Evolutionary conservation across 2,113 vertebrate species (phyloP), one percentile per base, ranked within the genome.

Genomic region (Lethenteron camtschaticum): DNA sequence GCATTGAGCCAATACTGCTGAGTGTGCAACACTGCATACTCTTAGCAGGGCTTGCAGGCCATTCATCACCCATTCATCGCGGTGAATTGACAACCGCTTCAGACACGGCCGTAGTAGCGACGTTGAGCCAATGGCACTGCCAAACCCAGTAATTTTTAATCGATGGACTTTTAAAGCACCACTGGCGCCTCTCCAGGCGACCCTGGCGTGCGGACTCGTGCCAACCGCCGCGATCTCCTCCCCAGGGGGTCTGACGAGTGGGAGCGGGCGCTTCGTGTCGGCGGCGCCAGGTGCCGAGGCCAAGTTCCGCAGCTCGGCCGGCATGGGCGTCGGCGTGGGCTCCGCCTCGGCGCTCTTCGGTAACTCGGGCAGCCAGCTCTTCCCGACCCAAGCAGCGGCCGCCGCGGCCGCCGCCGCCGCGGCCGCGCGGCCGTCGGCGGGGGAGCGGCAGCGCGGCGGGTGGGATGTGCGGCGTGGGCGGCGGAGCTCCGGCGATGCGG

Each of bases 271-370:
- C 58, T 96, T 90, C 83, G 87, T 96, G 79, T 96, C 90, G 69
- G 90, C 90, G 73, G 90, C 90, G n/a, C 90, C 90, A 2, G 90
- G 90, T 70, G 90, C 90, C 1, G 90, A 96, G 81, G 89, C 90
- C 24, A 96, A 95, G 77, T 94, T 89, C 73, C 86, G 90, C 71
- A 92, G 85, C 74, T 81, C 85, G 0, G 85, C 86, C 1, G 63
- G 63, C n/a, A 66, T 66, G 63, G 63, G 63, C 10, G 24, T 66
- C n/a, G 24, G n/a, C 9, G n/a, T 66, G n/a, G 24, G 63, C 24
- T 78, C 83, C 73, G 84, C 86, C 11, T 91, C 89, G 76, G 95
- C 89, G 74, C 86, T 96, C 10, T 95, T 96, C 75, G 63, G 63
- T 66, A 91, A 88, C 76, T 91, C 89, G 81, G 88, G 80, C 81